Percentiles rank a stretch among this genome's conserved stretches.
These are phyloP conservation scores for Tetrao urogallus DNA, from an alignment of 2,113 vertebrate genomes.

Conservation along the genomic window DNA sequence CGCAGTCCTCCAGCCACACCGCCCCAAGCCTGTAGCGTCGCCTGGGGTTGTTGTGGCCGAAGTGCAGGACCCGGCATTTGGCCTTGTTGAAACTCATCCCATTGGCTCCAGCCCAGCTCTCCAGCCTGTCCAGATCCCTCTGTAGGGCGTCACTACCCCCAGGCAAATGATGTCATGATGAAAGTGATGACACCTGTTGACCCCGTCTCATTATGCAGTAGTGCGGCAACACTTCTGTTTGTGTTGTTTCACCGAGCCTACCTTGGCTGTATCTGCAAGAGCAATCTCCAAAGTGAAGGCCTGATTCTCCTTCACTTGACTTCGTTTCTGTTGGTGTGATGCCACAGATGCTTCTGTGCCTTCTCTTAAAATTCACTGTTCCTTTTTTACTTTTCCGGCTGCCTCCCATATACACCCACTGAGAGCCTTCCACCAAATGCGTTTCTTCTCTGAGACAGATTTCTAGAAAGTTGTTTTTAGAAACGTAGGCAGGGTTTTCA, in stretches of 20 bases:
- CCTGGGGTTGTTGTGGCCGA: no score
- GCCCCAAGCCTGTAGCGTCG: no score
- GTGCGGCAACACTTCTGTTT: neutral
- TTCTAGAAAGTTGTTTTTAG: neutral
- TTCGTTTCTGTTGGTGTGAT: neutral
- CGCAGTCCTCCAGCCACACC: no score
- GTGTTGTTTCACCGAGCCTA: neutral
- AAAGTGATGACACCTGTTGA: accelerated
- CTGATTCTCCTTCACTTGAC: neutral
- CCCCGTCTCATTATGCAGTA: neutral
- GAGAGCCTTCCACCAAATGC: neutral
- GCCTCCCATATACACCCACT: neutral
- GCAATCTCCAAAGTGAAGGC: neutral
- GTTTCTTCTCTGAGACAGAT: neutral
- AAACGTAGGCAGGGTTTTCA: neutral
- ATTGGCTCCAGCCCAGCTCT: no score
- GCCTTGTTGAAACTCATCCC: no score
- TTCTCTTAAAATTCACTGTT: neutral
- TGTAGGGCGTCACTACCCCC: no score
- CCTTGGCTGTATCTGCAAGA: neutral
- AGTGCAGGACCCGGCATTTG: no score
- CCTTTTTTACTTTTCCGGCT: neutral
- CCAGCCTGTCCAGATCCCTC: no score
- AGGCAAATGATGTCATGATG: no score
- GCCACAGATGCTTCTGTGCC: neutral